Base-by-base conservation (phyloP, 2,797 vertebrate genomes). In the Danio aesculapii region DNA sequence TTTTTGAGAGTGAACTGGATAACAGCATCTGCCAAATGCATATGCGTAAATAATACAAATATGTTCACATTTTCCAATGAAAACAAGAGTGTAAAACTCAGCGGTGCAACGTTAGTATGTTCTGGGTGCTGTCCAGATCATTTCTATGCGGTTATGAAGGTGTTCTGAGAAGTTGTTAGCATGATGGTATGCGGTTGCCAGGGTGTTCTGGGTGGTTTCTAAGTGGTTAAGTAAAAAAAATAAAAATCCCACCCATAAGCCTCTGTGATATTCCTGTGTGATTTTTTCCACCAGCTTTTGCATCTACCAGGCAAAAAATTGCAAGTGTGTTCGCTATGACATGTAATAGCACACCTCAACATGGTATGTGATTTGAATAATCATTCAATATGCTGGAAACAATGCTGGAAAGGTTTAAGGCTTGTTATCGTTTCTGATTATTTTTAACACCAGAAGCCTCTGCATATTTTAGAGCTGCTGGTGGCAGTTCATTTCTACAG, bases 111-210 rank as follows among this genome's bases (percentile, higher is more conserved):
- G 30, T 55, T 55, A 71, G 30, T 55, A 49, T 53, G 12, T 44
- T 66, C 49, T 76, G 61, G 62, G 61, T 66, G 75, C 39, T 30
- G 21, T 64, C 75, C 75, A 77, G 43, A 44, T 64, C 2, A 53
- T 76, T 55, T 53, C 50, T 66, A n/a, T 77, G 62, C 46, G 50
- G 39, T n/a, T 77, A 11, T 21, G 52, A 66, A 66, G 39, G 61
- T 66, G n/a, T 55, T 66, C n/a, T 55, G 61, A 76, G 68, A 55
- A 55, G 68, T 55, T 53, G 50, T 64, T 76, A 66, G 50, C 39
- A 66, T 66, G 50, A 21, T 66, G 17, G 62, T 55, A 66, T 57
- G 12, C 1, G 43, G 62, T 57, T 63, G 30, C 73, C 11, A 63
- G 41, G 41, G 75, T 46, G 13, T 44, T 52, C 47, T 64, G 47